Conservation (phyloP, 2,888 invertebrate species). For the Drosophila kuntzei region DNA sequence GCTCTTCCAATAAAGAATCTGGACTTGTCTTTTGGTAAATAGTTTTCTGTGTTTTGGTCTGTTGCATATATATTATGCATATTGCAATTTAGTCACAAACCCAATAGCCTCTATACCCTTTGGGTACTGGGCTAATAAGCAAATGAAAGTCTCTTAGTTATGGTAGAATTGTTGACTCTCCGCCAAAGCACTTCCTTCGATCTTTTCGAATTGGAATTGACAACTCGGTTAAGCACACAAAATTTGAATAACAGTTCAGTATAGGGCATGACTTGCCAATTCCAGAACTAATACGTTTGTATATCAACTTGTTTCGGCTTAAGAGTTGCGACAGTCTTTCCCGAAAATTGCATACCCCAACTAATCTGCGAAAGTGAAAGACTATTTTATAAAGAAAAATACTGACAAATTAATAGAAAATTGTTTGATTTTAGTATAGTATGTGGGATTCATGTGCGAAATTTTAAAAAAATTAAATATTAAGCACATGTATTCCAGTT, state of each 20-base stretch:
- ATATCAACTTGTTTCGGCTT: background rate
- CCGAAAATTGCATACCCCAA: background rate
- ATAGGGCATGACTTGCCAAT: background rate
- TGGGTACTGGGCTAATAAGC: no score
- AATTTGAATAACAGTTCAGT: background rate
- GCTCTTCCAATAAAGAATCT: conserved; percentile 48
- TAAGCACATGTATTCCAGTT: conserved; percentile 57
- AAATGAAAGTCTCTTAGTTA: no score
- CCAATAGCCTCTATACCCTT: background rate
- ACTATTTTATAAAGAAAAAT: no score
- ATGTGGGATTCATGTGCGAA: background rate
- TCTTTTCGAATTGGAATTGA: background rate
- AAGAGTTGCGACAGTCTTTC: background rate
- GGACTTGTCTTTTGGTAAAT: conserved; percentile 53
- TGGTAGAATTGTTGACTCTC: no score
- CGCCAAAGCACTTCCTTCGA: no score
- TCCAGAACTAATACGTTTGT: background rate
- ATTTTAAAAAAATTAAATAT: background rate
- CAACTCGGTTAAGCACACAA: background rate
- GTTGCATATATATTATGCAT: conserved; percentile 65
- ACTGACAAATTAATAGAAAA: no score
- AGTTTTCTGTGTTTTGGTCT: conserved; percentile 20
- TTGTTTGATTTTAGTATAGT: background rate
- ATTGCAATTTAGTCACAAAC: conserved; percentile 13
- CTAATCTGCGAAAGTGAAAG: no score